A percentile compares a stretch with the other conserved stretches of the same genome.
Evolutionary conservation across 2,888 invertebrate species (phyloP).

Genomic region (Pantelozetes paolii): DNA sequence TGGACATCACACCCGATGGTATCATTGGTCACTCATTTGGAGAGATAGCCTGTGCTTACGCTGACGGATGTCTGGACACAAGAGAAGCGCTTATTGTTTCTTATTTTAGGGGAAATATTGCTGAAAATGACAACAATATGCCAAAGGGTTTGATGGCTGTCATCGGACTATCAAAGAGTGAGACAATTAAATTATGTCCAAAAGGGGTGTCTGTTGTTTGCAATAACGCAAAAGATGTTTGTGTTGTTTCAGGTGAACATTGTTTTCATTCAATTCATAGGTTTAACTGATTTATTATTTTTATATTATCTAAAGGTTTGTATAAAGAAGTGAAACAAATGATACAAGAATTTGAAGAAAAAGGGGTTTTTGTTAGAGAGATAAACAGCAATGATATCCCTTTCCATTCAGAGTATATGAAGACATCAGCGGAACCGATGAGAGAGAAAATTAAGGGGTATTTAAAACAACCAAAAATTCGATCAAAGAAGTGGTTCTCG

Average conservation of each 20-base stretch:
- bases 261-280: conserved; percentile 50
- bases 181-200: conserved; percentile 68
- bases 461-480: conserved; percentile 62
- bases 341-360: neutral
- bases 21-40: conserved; percentile 58
- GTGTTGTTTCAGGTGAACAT: conserved; percentile 75
- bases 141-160: conserved; percentile 69
- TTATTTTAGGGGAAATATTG: conserved; percentile 2
- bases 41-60: conserved; percentile 58
- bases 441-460: neutral
- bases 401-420: neutral
- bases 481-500: conserved; percentile 83
- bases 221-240: conserved; percentile 88
- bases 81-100: conserved; percentile 52
- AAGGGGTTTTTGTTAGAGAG: neutral
- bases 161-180: conserved; percentile 80
- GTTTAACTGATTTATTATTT: neutral
- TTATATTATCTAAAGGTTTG: too few species aligned
- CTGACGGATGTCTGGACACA: conserved; percentile 57
- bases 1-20: conserved; percentile 56
- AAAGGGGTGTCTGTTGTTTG: conserved; percentile 79
- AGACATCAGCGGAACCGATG: neutral
- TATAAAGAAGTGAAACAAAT: conserved; percentile 61
- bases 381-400: neutral
- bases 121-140: neutral